Evolutionary conservation across 2,888 invertebrate genomes (phyloP).

Genomic region (Sminthurinus aureus): DNA sequence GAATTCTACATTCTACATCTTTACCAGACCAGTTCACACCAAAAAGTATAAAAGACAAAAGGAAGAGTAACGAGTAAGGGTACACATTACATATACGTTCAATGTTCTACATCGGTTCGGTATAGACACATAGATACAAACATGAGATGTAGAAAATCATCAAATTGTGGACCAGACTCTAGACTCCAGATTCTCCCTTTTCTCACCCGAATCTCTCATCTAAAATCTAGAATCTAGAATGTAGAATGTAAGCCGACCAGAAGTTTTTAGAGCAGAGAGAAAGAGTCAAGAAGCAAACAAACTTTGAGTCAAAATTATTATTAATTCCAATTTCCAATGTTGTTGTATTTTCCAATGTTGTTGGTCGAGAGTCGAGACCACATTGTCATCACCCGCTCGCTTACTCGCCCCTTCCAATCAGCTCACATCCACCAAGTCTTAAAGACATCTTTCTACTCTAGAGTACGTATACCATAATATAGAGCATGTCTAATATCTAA

Average conservation of each 20-base stretch:
- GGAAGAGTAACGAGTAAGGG: no score
- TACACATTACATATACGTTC: no score
- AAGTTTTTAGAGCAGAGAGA: not conserved
- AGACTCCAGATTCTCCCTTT: no score
- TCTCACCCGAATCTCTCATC: no score
- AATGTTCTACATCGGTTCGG: no score
- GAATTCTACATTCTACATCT: no score
- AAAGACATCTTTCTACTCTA: constrained; percentile 4
- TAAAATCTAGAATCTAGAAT: no score
- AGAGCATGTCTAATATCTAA: no score
- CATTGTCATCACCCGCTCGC: constrained; percentile 22
- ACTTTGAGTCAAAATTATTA: constrained; percentile 22
- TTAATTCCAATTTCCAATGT: constrained; percentile 25
- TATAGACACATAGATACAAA: no score
- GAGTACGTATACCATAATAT: not conserved
- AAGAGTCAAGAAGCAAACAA: constrained; percentile 13
- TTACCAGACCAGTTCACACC: not conserved
- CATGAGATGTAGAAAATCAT: no score
- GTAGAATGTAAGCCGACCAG: no score
- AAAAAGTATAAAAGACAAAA: not conserved
- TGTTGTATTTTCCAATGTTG: not conserved
- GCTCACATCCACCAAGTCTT: not conserved
- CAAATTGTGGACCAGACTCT: no score
- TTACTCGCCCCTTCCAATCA: not conserved
- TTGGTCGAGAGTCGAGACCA: constrained; percentile 13